Percentiles rank a stretch among this genome's conserved stretches.
phyloP scores from a whole-genome alignment of 2,797 vertebrate species.

The Telmatherina bonti region DNA sequence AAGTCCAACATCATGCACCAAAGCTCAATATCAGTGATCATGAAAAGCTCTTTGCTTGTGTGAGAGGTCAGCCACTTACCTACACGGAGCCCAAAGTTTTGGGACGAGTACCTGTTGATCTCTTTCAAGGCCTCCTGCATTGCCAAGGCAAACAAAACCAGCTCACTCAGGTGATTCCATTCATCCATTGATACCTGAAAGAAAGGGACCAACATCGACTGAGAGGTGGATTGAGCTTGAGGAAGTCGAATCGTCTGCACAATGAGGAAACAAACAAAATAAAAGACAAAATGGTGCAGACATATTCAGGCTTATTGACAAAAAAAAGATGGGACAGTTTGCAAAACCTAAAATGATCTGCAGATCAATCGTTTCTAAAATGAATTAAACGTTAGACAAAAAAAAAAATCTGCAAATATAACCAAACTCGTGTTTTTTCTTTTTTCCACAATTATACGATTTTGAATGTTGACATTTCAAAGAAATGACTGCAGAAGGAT shows the following conservation, averaged over 20 bases:
- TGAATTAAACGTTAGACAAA: not conserved
- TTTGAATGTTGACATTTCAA: not conserved
- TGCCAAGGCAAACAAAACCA: conserved; percentile 84
- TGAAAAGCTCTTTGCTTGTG: not conserved
- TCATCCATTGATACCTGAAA: conserved; percentile 61
- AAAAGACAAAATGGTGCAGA: not conserved
- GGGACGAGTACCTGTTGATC: conserved; percentile 76
- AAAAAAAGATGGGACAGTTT: not conserved
- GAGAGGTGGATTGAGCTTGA: not conserved
- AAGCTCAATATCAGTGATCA: not conserved
- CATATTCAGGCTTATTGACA: not conserved
- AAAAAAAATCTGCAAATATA: not conserved
- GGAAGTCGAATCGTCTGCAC: not conserved
- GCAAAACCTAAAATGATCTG: not conserved
- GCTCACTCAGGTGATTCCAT: conserved; percentile 84
- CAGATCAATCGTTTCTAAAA: not conserved
- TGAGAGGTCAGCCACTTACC: conserved; percentile 61
- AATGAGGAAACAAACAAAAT: not conserved
- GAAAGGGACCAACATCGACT: conserved; percentile 12
- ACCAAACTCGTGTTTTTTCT: not conserved
- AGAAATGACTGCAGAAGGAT: not conserved
- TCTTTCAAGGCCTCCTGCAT: conserved; percentile 84
- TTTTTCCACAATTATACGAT: not conserved
- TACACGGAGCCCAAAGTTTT: conserved; percentile 84
- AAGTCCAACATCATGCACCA: not conserved